Conservation (phyloP, 1,140 invertebrate species). For the Armadillidium nasatum region DNA sequence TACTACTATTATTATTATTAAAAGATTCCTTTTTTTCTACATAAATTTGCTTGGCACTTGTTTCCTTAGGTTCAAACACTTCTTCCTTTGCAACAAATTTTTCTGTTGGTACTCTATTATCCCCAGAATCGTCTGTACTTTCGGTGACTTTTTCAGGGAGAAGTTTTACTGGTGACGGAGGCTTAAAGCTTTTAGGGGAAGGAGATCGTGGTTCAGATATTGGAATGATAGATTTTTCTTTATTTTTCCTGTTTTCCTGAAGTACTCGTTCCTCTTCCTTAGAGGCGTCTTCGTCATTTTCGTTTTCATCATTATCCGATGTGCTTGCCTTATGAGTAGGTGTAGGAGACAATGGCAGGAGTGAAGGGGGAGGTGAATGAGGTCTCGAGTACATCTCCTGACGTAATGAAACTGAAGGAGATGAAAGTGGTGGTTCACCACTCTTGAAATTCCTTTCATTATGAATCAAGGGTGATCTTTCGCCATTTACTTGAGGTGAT, state of each 20-base stretch:
- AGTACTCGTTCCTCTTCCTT: constrained; percentile 34
- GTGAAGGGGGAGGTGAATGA: constrained; percentile 28
- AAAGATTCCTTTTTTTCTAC: too few species aligned
- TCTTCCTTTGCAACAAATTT: neutral
- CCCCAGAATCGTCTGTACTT: neutral
- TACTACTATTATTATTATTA: too few species aligned
- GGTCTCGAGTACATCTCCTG: constrained; percentile 23
- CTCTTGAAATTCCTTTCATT: too few species aligned
- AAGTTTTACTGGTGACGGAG: neutral
- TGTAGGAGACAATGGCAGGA: constrained; percentile 28
- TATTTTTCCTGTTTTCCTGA: constrained; percentile 38
- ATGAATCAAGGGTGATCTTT: neutral
- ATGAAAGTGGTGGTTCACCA: too few species aligned
- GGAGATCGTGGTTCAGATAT: neutral
- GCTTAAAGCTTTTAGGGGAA: neutral
- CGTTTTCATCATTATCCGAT: too few species aligned
- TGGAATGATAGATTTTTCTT: constrained; percentile 28
- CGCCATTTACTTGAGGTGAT: constrained; percentile 36
- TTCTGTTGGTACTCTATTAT: neutral
- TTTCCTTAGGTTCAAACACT: neutral
- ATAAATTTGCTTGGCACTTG: too few species aligned
- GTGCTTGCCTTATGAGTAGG: constrained; percentile 25
- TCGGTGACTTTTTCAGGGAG: neutral
- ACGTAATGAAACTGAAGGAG: neutral
- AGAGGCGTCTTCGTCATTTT: neutral